Evolutionary conservation across 2,888 invertebrate genomes (phyloP).

Genomic region (Apocheima hispidaria): DNA sequence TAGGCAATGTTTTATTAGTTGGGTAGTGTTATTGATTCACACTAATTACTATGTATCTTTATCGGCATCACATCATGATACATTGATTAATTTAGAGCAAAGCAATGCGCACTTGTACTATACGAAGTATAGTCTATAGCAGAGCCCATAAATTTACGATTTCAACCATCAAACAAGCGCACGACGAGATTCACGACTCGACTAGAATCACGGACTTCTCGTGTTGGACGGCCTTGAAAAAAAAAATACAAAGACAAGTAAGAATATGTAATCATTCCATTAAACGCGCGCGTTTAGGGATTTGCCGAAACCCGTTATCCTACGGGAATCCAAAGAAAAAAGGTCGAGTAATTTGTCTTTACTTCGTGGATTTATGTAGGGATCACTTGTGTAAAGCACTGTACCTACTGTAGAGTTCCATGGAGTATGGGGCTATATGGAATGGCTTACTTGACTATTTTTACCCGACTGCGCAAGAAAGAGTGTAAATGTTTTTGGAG

Average conservation of each 20-base stretch:
- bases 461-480: no score
- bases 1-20: no score
- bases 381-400: slow-evolving; percentile 66
- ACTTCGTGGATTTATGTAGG: slow-evolving; percentile 77
- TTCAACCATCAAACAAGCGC: no score
- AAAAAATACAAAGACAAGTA: slow-evolving; percentile 37
- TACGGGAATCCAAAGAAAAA: slow-evolving; percentile 72
- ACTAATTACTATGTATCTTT: no score
- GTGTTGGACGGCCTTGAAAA: slow-evolving; percentile 1
- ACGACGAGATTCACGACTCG: not conserved
- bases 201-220: not conserved
- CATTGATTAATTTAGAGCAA: no score
- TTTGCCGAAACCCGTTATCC: slow-evolving; percentile 72
- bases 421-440: not conserved
- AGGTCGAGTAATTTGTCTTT: slow-evolving; percentile 81
- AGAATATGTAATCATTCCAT: slow-evolving; percentile 75
- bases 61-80: no score
- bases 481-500: no score
- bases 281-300: slow-evolving; percentile 69
- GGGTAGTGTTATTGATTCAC: no score
- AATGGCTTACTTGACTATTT: no score
- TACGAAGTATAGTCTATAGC: no score
- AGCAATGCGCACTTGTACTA: no score
- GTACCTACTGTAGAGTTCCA: slow-evolving; percentile 50
- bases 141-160: no score